Base-by-base conservation (phyloP, 2,113 vertebrate species). In the Eulemur macaco region DNA sequence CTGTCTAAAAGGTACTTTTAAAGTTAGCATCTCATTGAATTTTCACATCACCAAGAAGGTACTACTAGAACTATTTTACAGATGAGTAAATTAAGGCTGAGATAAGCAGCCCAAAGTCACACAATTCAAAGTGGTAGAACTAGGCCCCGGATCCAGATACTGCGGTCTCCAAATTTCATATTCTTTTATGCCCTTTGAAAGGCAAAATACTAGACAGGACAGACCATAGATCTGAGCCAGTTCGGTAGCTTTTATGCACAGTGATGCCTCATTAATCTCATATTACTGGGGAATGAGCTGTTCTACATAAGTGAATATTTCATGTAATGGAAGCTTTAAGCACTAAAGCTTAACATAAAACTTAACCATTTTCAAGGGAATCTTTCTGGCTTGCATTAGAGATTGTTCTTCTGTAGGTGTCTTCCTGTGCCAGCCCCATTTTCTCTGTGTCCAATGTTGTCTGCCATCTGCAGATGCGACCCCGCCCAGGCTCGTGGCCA, bases 291-390 rank as follows among this genome's bases (percentile, higher is more conserved):
- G 96, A 97, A 97, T 95, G 94, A 97, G 92, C 97, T 97, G 84
- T 97, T 97, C 89, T 95, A 97, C 74, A 39, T 93, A 97, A 98
- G 96, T 97, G 97, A 95, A 96, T 97, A 97, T 97, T 97, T 96
- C 92, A 95, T 89, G 83, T 93, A 97, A 96, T 96, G 84, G 86
- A 93, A 96, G 95, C 74, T 93, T 97, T 96, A 93, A 96, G 86
- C 74, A 95, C 78, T 86, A 85, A 97, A 89, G 91, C 80, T 91
- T 93, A 84, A 94, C 96, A 93, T 86, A 97, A 96, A 96, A 92
- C 91, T 50, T 97, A 81, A 58, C 74, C 78, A 73, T 95, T 95
- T 94, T 95, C 84, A 93, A 93, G 94, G n/a, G 42, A 89, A 69
- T 91, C 83, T 97, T 93, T 95, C 80, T 96, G 60, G 86, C 50